Conservation (phyloP, 2,888 invertebrate species). For the Megalurothrips usitatus region DNA sequence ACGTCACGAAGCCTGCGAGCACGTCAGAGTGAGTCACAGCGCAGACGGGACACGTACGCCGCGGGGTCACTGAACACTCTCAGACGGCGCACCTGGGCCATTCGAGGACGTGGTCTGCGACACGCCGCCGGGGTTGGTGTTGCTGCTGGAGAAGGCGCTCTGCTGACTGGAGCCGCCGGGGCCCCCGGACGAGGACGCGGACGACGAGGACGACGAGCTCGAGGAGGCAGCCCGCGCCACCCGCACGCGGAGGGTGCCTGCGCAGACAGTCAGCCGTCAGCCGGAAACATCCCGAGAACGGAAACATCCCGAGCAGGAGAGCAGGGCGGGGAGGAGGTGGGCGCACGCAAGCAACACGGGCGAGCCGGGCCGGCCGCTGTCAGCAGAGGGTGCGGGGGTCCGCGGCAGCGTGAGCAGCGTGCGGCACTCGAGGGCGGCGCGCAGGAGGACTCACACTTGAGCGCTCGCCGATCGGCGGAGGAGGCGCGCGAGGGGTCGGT, state of each 20-base stretch:
- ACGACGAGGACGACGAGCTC: not conserved
- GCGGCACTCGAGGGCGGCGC: not conserved
- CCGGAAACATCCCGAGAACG: too few species aligned
- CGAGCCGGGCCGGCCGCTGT: not conserved
- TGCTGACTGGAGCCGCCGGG: not conserved
- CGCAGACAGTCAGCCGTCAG: too few species aligned
- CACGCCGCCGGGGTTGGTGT: not conserved
- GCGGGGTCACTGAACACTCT: not conserved
- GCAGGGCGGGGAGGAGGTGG: not conserved
- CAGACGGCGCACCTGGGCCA: not conserved
- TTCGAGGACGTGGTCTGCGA: not conserved
- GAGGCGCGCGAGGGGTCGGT: not conserved
- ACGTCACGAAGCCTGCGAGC: not conserved
- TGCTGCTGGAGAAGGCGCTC: conserved; percentile 9
- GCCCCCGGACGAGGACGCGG: not conserved
- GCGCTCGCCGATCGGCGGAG: not conserved
- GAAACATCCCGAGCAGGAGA: too few species aligned
- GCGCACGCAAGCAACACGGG: not conserved
- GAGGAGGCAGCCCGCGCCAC: not conserved
- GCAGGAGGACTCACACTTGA: conserved; percentile 3
- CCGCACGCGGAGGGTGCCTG: not conserved
- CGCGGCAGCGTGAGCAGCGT: not conserved
- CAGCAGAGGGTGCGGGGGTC: not conserved
- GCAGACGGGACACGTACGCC: not conserved
- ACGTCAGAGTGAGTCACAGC: not conserved